Evolutionary conservation across 2,888 invertebrate species (phyloP).

Genomic region (Meghimatium bilineatum): DNA sequence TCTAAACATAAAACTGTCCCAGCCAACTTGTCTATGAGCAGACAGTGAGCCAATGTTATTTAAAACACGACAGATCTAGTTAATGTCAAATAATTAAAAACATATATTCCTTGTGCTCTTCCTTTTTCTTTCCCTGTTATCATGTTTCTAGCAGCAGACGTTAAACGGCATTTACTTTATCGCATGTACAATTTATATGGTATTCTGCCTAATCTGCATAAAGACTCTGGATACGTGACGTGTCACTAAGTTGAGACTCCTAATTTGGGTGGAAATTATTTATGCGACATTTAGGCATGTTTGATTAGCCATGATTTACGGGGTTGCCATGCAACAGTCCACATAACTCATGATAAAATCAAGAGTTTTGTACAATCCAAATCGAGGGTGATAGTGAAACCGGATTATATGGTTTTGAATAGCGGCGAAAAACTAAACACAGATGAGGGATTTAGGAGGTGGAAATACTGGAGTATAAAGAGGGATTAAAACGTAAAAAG

Average conservation of each 20-base stretch:
- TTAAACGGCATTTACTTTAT: not conserved
- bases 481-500: not conserved
- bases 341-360: slow-evolving; percentile 16
- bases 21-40: too few species aligned
- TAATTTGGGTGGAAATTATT: slow-evolving; percentile 26
- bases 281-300: not conserved
- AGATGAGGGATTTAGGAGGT: not conserved
- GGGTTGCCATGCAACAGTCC: not conserved
- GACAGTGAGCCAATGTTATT: too few species aligned
- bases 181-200: not conserved
- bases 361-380: not conserved
- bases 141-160: not conserved
- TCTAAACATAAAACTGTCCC: too few species aligned
- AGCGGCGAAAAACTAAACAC: not conserved
- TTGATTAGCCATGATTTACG: slow-evolving; percentile 14
- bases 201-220: not conserved
- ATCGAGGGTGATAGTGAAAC: not conserved
- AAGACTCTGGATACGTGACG: not conserved
- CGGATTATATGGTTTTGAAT: not conserved
- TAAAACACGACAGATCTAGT: not conserved
- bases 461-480: not conserved
- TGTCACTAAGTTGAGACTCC: not conserved
- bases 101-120: too few species aligned
- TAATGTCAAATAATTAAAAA: not conserved
- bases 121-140: not conserved